phyloP scores from a whole-genome alignment of 2,888 invertebrate genomes.

The Aphidoletes aphidimyza region DNA sequence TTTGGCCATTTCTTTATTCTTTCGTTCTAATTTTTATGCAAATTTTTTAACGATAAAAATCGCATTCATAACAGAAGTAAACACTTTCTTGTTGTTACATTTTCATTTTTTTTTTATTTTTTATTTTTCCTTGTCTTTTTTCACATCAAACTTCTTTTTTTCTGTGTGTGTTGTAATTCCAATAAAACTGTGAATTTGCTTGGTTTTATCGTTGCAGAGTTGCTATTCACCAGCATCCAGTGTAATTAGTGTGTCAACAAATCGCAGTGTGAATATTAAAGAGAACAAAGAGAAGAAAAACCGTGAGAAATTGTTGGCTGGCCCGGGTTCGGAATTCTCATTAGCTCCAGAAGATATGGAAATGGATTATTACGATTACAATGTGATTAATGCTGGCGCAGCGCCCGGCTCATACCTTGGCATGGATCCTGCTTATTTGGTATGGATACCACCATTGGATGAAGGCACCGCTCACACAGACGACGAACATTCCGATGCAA shows the following conservation, averaged over 20 bases:
- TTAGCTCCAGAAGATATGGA: constrained; percentile 80
- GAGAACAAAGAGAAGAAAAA: constrained; percentile 84
- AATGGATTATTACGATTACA: constrained; percentile 89
- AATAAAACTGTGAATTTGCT: constrained; percentile 1
- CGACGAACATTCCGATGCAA: constrained; percentile 64
- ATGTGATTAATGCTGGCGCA: constrained; percentile 84
- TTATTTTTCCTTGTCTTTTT: background rate
- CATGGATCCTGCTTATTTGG: constrained; percentile 88
- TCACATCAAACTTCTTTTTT: too few species aligned
- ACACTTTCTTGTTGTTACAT: constrained; percentile 20
- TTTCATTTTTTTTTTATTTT: background rate
- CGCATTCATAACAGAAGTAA: background rate
- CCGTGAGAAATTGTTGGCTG: constrained; percentile 74
- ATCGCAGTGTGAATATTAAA: constrained; percentile 75
- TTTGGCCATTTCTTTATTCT: background rate
- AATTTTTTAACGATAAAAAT: constrained; percentile 10
- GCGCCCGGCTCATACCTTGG: constrained; percentile 85
- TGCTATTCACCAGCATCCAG: constrained; percentile 79
- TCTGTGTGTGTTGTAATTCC: background rate
- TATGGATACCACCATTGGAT: constrained; percentile 87
- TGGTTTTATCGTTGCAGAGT: constrained; percentile 68
- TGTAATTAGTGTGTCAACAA: constrained; percentile 74
- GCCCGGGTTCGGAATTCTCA: constrained; percentile 81
- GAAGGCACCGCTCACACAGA: constrained; percentile 70
- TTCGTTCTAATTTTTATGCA: constrained; percentile 50